A percentile compares a stretch with the other conserved stretches of the same genome.
Evolutionary conservation across 37 sponge, comb jelly and placozoan genomes (phyloP).

Genomic region (Amphimedon queenslandica): DNA sequence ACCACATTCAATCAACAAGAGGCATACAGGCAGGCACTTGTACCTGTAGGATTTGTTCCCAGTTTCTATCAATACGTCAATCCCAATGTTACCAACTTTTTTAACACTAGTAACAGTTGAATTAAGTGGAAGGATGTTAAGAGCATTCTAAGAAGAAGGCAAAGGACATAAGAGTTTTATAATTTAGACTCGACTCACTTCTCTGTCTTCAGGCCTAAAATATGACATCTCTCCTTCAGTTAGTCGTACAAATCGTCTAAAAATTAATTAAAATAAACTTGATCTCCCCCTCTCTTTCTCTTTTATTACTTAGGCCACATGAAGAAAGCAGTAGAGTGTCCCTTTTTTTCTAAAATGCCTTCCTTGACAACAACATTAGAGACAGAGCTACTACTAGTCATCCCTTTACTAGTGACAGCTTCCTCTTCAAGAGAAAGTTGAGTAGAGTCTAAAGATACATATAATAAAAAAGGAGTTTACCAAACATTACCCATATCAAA

Average conservation of each 20-base stretch:
- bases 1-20: background rate
- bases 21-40: background rate
- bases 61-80: slow-evolving; percentile 23
- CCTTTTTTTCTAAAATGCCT: slow-evolving; percentile 80
- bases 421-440: too few species aligned
- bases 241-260: slow-evolving; percentile 63
- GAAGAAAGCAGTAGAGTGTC: slow-evolving; percentile 68
- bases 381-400: too few species aligned
- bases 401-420: too few species aligned
- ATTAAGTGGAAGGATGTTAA: slow-evolving; percentile 67
- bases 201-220: slow-evolving; percentile 71
- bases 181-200: too few species aligned
- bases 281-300: too few species aligned
- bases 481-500: too few species aligned
- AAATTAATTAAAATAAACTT: too few species aligned
- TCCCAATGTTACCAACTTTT: slow-evolving; percentile 24
- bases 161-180: background rate
- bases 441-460: too few species aligned
- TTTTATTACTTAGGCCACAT: slow-evolving; percentile 67
- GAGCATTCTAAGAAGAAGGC: slow-evolving; percentile 48
- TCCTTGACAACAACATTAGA: slow-evolving; percentile 74
- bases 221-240: slow-evolving; percentile 66
- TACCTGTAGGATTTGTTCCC: slow-evolving; percentile 45
- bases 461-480: too few species aligned
- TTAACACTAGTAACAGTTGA: slow-evolving; percentile 26